These are phyloP conservation scores for Acronicta aceris DNA, from an alignment of 2,888 invertebrate species.

Conservation along the genomic window DNA sequence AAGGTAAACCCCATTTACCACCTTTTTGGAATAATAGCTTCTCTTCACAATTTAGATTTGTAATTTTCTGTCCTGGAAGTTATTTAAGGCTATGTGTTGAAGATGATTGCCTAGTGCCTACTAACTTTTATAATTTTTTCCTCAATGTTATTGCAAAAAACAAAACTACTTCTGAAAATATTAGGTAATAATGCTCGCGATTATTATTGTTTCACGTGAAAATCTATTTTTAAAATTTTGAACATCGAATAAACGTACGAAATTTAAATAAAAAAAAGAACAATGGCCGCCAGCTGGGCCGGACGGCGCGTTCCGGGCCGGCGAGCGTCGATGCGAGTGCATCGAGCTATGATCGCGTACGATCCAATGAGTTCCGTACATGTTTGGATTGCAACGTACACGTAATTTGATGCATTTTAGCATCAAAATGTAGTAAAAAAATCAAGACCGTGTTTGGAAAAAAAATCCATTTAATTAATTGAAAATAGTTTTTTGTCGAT, in stretches of 20 bases:
- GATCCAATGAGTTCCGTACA: constrained; percentile 44
- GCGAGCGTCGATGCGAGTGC: constrained; percentile 68
- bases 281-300: constrained; percentile 61
- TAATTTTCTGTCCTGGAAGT: too few relatives aligned
- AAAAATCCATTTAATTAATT: not conserved
- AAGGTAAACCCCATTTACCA: too few relatives aligned
- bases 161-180: too few relatives aligned
- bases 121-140: too few relatives aligned
- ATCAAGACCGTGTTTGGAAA: constrained; percentile 10
- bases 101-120: too few relatives aligned
- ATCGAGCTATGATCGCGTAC: constrained; percentile 63
- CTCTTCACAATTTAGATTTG: too few relatives aligned
- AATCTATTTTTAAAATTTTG: constrained; percentile 51
- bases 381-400: constrained; percentile 40
- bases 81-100: too few relatives aligned
- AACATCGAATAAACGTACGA: constrained; percentile 52
- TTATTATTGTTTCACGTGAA: constrained; percentile 27
- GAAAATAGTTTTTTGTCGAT: constrained; percentile 6
- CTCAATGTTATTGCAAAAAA: too few relatives aligned
- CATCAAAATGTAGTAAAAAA: constrained; percentile 11
- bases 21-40: too few relatives aligned
- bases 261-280: constrained; percentile 54
- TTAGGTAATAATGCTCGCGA: constrained; percentile 26
- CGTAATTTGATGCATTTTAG: constrained; percentile 43
- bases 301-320: constrained; percentile 69